Evolutionary conservation across 2,888 invertebrate genomes (phyloP), one percentile per base, ranked within the genome.

Genomic region (Cryptophagus acutangulus): DNA sequence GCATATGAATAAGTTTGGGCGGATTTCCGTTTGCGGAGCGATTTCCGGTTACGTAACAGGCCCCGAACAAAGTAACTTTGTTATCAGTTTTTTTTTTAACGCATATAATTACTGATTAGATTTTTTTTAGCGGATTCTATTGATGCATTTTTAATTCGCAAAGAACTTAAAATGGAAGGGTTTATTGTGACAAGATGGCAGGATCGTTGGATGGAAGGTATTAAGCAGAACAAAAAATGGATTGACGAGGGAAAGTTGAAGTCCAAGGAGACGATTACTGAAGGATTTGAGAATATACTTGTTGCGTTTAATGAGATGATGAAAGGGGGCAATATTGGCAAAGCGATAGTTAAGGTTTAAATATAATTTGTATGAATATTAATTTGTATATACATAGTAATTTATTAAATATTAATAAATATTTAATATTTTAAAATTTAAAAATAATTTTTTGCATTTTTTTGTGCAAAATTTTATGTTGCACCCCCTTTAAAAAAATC

Each of bases 21-120:
- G 84, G 46, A 72, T 84, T 12, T 74, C 82, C 8, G 76, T 82
- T 6, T 84, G 84, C 62, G 85, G 85, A 12, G 75, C 79, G 1
- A 82, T 85, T 54, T 80, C 83, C 16, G 71, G 74, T 0, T 84
- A 84, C 57, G n/a, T n/a, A n/a, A n/a, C n/a, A n/a, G n/a, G n/a
- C n/a, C n/a, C n/a, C n/a, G n/a, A n/a, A n/a, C n/a, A n/a, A n/a
- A n/a, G n/a, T n/a, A n/a, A n/a, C n/a, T n/a, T n/a, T n/a, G n/a
- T n/a, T n/a, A n/a, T n/a, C n/a, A n/a, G n/a, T n/a, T n/a, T n/a
- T n/a, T n/a, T n/a, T n/a, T n/a, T n/a, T n/a, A n/a, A n/a, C n/a
- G n/a, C n/a, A n/a, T n/a, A n/a, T n/a, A n/a, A n/a, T n/a, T n/a
- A n/a, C n/a, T n/a, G n/a, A n/a, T n/a, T n/a, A n/a, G n/a, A n/a